Percentiles rank a stretch among this genome's conserved stretches.
Conservation (phyloP, 1,140 invertebrate genomes). For the Diorhabda elongata region DNA sequence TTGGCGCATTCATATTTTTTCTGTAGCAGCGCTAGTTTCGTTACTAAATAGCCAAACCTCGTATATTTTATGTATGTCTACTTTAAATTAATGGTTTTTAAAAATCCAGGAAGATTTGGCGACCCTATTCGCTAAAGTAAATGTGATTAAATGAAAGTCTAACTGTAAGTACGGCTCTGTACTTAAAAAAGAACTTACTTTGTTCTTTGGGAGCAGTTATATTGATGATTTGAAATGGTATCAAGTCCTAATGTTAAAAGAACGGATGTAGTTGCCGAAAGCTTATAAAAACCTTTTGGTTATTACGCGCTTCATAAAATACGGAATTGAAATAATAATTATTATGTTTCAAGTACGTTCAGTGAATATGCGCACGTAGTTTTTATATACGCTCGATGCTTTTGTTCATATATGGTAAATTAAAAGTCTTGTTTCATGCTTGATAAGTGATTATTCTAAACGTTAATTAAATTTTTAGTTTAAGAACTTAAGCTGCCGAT, state of each 20-base stretch:
- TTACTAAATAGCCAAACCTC: too few species aligned
- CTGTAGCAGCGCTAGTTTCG: too few species aligned
- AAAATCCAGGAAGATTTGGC: too few species aligned
- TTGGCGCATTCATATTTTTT: too few species aligned
- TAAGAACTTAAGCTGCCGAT: not conserved
- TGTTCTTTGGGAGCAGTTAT: not conserved
- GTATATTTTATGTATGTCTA: too few species aligned
- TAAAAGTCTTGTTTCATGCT: conserved; percentile 1
- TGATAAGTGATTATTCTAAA: not conserved
- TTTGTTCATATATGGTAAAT: not conserved
- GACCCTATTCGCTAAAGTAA: too few species aligned
- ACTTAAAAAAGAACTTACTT: not conserved
- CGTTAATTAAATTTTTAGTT: not conserved
- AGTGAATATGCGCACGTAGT: not conserved
- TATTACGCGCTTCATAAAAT: not conserved
- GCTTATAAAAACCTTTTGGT: conserved; percentile 1
- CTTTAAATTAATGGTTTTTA: too few species aligned
- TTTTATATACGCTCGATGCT: not conserved
- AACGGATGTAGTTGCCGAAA: not conserved
- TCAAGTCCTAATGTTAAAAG: not conserved
- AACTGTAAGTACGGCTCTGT: too few species aligned
- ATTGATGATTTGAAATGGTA: not conserved
- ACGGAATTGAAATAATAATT: not conserved
- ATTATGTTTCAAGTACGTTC: not conserved
- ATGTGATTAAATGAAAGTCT: too few species aligned